Conservation (phyloP, 2,888 invertebrate species). For the Drosophila macrospina region DNA sequence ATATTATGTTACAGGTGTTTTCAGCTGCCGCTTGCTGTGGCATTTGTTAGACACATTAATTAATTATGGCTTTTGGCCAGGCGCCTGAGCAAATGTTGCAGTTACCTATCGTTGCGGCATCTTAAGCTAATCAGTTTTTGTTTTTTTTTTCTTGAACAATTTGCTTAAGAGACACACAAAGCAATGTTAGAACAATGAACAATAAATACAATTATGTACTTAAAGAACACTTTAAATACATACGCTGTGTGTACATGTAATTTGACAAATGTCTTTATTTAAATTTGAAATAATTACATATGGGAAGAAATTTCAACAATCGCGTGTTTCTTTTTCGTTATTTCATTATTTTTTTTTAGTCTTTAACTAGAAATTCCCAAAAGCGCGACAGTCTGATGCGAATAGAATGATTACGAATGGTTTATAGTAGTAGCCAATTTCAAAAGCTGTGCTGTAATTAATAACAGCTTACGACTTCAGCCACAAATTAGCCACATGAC, state of each 20-base stretch:
- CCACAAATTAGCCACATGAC: slow-evolving; percentile 70
- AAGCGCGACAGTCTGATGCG: slow-evolving; percentile 48
- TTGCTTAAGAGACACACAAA: slow-evolving; percentile 13
- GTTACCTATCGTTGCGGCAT: slow-evolving; percentile 11
- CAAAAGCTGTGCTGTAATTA: slow-evolving; percentile 63
- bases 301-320: slow-evolving; percentile 59
- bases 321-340: slow-evolving; percentile 44
- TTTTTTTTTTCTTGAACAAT: slow-evolving; percentile 13
- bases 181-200: slow-evolving; percentile 37
- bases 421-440: slow-evolving; percentile 53
- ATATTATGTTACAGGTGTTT: slow-evolving; percentile 71
- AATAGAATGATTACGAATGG: slow-evolving; percentile 61
- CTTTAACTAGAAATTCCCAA: slow-evolving; percentile 51
- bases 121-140: slow-evolving; percentile 11
- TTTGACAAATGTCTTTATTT: slow-evolving; percentile 52
- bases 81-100: slow-evolving; percentile 41
- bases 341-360: slow-evolving; percentile 6
- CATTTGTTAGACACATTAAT: slow-evolving; percentile 47
- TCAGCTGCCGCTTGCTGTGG: slow-evolving; percentile 30
- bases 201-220: slow-evolving; percentile 29
- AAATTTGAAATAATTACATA: slow-evolving; percentile 58
- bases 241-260: slow-evolving; percentile 8
- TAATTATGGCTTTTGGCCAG: slow-evolving; percentile 53
- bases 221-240: slow-evolving; percentile 15
- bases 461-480: slow-evolving; percentile 64